Base-by-base conservation (phyloP, 92 coral and sea anemone genomes). In the Anthopleura xanthogrammica region DNA sequence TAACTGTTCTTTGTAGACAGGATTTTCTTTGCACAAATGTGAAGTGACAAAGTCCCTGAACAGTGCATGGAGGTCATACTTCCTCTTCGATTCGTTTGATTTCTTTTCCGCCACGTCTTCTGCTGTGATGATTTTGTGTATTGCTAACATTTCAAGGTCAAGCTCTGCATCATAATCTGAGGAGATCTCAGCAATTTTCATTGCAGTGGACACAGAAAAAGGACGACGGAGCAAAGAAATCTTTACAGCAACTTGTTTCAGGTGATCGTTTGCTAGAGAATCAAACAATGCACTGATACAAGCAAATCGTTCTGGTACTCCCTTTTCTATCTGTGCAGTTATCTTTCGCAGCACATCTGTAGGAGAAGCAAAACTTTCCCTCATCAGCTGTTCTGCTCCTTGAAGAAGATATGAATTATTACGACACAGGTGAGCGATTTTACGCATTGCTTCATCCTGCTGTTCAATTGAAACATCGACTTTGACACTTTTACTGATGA, bases 61-160 rank as follows among this genome's bases (percentile, higher is more conserved):
- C 12, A 91, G 85, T 39, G 88, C 85, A 77, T 90, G 96, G 72
- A 92, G 87, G 62, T 92, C 93, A 77, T 90, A 90, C 71, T 65
- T 58, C 62, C 86, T 73, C 58, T 46, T 46, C 50, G 50, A 5
- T 46, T 46, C 50, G 50, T 46, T 46, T 5, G 5, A 9, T 46
- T 9, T 46, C 50, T 75, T 41, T 13, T 83, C 83, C 19, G 64
- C 83, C 16, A 79, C 62, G 54, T 78, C 48, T 36, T 82, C 78
- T 52, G 83, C 80, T 80, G 72, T 60, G 48, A 80, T 66, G 5
- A 80, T 66, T 36, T 48, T 66, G 43, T 80, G 77, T 52, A 81
- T 78, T 8, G 58, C 78, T 20, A 92, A 83, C 11, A 86, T 43
- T 68, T 92, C 94, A 11, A 92, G 77, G 62, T 87, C 86, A 36